Conservation (phyloP, 1,140 invertebrate genomes). For the Drosophila asahinai region DNA sequence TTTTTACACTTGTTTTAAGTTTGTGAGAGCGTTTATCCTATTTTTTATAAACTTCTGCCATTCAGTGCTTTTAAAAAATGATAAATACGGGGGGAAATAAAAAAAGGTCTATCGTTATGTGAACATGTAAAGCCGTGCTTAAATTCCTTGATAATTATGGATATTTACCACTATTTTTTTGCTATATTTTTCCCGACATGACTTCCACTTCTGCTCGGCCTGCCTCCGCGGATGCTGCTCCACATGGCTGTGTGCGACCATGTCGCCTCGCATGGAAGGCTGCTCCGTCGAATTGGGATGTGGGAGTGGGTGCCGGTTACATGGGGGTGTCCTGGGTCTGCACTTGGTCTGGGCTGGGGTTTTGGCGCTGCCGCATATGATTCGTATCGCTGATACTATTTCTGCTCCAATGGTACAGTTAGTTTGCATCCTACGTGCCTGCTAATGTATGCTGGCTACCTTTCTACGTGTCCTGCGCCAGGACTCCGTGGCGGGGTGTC, state of each 20-base stretch:
- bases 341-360: slow-evolving; percentile 49
- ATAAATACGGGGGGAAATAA: too few species aligned
- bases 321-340: slow-evolving; percentile 10
- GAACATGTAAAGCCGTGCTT: too few species aligned
- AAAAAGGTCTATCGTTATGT: too few species aligned
- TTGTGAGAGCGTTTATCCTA: too few species aligned
- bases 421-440: slow-evolving; percentile 80
- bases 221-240: slow-evolving; percentile 7
- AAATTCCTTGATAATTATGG: too few species aligned
- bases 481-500: slow-evolving; percentile 12
- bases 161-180: too few species aligned
- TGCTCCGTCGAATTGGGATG: slow-evolving; percentile 19
- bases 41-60: background rate
- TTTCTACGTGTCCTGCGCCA: slow-evolving; percentile 36
- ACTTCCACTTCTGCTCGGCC: background rate
- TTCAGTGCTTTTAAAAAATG: background rate
- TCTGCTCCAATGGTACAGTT: slow-evolving; percentile 75
- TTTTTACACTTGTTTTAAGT: background rate
- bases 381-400: slow-evolving; percentile 78
- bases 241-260: slow-evolving; percentile 22
- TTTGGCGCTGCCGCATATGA: slow-evolving; percentile 74
- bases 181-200: background rate
- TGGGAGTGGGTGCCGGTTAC: background rate
- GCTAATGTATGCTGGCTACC: slow-evolving; percentile 68
- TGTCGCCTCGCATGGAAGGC: slow-evolving; percentile 23